Evolutionary conservation across 2,113 vertebrate species (phyloP).

Genomic region (Hyla sarda): DNA sequence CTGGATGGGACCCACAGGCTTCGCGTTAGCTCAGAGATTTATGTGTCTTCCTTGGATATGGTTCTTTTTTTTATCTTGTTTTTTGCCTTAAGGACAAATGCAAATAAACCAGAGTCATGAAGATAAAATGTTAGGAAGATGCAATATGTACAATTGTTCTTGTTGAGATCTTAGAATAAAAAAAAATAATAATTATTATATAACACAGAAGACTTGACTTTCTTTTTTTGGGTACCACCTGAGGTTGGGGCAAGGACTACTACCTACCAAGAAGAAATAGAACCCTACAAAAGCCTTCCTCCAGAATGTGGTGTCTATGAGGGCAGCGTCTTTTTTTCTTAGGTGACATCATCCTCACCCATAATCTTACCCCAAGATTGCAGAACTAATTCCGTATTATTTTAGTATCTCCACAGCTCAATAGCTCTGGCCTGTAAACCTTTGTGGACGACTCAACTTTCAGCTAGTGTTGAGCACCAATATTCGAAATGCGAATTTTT

Average conservation of each 20-base stretch:
- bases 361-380: neutral
- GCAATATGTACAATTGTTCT: no score
- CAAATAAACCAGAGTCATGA: no score
- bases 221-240: neutral
- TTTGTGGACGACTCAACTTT: slow-evolving; percentile 37
- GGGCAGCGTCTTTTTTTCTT: neutral
- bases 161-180: no score
- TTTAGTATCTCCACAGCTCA: neutral
- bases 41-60: no score
- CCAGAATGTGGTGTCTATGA: neutral
- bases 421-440: slow-evolving; percentile 23
- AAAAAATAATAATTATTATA: no score
- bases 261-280: neutral
- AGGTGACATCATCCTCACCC: neutral
- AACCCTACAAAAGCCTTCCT: neutral
- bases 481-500: no score
- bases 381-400: neutral
- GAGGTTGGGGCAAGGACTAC: neutral
- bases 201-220: neutral
- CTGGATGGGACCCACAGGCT: no score
- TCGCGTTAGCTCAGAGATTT: no score
- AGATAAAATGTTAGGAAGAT: no score
- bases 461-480: no score
- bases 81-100: no score
- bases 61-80: no score